Base-by-base conservation (phyloP, 2,113 vertebrate genomes). In the Hyperopisus bebe region DNA sequence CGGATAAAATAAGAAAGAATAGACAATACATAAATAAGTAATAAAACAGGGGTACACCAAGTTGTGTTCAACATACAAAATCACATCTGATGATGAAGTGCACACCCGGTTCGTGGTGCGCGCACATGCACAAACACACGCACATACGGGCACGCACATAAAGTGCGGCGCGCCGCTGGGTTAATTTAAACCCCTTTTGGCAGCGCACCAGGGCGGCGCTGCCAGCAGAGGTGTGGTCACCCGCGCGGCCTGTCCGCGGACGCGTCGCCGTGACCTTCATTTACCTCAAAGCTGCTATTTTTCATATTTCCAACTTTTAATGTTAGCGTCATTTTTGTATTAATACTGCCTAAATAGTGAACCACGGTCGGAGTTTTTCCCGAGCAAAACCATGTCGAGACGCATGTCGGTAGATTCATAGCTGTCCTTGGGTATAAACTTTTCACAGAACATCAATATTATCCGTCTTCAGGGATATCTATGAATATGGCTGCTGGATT, bases 171-270 rank as follows among this genome's bases (percentile, higher is more conserved):
- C 74, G 74, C 74, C 15, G 15, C 15, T 19, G 2, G 74, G 74
- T 80, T 80, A 80, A 80, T 80, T 80, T 80, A 80, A 80, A 42
- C 74, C 74, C 74, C 31, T 17, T 27, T 70, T 80, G 74, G 74
- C 74, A 42, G 31, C 74, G 35, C 74, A 80, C 74, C 74, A 66
- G 24, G 6, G 58, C n/a, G 21, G n/a, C 24, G 0, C 58, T 66
- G 58, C 58, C 58, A 80, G 74, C 35, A 39, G 31, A 80, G 74
- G 74, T 19, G 74, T 80, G 74, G 35, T 39, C 35, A 39, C 74
- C 35, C 74, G 74, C 35, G 31, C 15, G 74, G 74, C 74, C 31
- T 80, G 74, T 5, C 24, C 1, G 27, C n/a, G n/a, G 3, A 66
- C 62, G 62, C 62, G n/a, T 19, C 74, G 1, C 74, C 13, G 17